A percentile compares a stretch with the other conserved stretches of the same genome.
Conservation (phyloP, 1,140 invertebrate genomes). For the Pseudomyrmex dendroicus region DNA sequence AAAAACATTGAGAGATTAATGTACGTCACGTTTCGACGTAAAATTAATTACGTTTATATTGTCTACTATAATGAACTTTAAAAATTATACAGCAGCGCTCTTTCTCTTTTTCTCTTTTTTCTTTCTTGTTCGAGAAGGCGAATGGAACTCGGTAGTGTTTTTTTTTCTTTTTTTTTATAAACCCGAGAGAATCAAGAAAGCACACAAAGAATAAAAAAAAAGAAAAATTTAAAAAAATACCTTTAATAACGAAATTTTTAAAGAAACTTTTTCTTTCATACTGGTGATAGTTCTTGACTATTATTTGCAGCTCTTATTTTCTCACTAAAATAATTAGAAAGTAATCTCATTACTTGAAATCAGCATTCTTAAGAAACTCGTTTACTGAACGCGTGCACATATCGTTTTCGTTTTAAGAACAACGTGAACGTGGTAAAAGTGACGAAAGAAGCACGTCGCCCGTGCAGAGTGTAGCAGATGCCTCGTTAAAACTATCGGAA, state of each 20-base stretch:
- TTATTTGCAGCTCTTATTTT: neutral
- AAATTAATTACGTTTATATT: constrained; percentile 22
- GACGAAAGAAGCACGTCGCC: neutral
- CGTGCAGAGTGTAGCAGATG: neutral
- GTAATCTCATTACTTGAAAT: neutral
- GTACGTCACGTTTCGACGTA: neutral
- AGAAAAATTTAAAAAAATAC: constrained; percentile 14
- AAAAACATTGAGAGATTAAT: constrained; percentile 36
- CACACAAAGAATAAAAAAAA: constrained; percentile 1
- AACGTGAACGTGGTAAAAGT: constrained; percentile 7
- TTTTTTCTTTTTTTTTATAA: neutral
- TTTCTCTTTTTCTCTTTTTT: neutral
- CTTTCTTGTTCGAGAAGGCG: neutral
- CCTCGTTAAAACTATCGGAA: constrained; percentile 52
- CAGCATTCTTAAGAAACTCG: constrained; percentile 20
- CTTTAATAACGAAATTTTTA: constrained; percentile 13
- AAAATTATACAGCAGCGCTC: neutral
- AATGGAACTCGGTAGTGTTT: too few relatives aligned
- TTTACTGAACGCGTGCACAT: neutral
- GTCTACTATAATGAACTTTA: neutral
- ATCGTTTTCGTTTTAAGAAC: neutral
- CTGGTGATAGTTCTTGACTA: neutral
- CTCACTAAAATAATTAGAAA: constrained; percentile 38
- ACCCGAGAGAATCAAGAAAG: neutral
- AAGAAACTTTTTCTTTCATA: neutral